phyloP scores from a whole-genome alignment of 2,113 vertebrate genomes.

The Archocentrus centrarchus region DNA sequence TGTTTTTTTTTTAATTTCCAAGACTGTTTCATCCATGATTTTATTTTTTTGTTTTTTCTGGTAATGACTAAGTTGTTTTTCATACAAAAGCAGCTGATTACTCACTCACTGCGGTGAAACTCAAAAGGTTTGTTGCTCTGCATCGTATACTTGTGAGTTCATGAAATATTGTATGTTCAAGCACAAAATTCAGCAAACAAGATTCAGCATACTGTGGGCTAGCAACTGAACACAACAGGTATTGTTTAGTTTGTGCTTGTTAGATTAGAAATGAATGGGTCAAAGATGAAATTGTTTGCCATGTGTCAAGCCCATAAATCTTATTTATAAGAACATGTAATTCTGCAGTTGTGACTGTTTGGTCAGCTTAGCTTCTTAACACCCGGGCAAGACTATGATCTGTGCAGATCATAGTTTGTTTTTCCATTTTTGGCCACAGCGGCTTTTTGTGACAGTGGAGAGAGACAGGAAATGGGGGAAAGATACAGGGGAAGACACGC shows the following conservation, averaged over 20 bases:
- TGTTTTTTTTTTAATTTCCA: background rate
- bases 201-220: background rate
- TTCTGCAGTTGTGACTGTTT: slow-evolving; percentile 15
- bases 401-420: background rate
- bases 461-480: no score
- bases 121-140: background rate
- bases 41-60: background rate
- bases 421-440: no score
- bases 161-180: background rate
- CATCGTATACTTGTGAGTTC: background rate
- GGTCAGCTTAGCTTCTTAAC: background rate
- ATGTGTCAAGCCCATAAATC: background rate
- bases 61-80: background rate
- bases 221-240: background rate
- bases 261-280: slow-evolving; percentile 6
- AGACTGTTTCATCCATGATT: background rate
- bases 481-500: no score
- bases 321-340: background rate
- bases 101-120: background rate
- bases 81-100: background rate
- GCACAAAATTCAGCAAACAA: background rate
- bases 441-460: no score
- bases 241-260: background rate
- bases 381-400: background rate
- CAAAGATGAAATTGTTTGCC: slow-evolving; percentile 6